Conservation (phyloP, 2,113 vertebrate species). For the Hemiprocne comata region DNA sequence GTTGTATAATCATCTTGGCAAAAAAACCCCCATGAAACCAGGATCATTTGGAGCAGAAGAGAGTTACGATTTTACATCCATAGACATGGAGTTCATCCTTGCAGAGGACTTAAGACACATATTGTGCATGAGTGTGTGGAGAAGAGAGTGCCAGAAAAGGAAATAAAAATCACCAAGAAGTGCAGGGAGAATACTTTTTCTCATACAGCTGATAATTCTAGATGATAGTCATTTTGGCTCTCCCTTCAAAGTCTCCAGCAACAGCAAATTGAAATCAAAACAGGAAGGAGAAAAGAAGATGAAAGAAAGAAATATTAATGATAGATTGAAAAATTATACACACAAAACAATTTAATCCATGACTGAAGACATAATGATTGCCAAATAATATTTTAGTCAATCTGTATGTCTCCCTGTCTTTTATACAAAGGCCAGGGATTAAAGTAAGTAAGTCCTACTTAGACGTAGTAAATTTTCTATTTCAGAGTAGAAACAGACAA, state of each 20-base stretch:
- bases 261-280: conserved; percentile 39
- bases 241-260: conserved; percentile 21
- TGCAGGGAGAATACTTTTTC: neutral
- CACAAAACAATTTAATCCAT: neutral
- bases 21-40: neutral
- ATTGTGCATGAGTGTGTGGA: neutral
- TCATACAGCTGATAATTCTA: conserved; percentile 15
- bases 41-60: neutral
- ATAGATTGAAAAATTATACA: conserved; percentile 22
- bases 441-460: neutral
- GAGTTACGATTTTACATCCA: neutral
- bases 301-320: conserved; percentile 35
- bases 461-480: neutral
- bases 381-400: conserved; percentile 23
- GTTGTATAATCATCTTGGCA: neutral
- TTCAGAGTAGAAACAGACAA: neutral
- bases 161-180: conserved; percentile 15
- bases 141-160: neutral
- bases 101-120: neutral
- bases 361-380: conserved; percentile 26
- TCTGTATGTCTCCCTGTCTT: neutral
- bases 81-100: neutral
- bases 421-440: neutral
- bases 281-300: conserved; percentile 40
- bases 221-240: conserved; percentile 37